Evolutionary conservation across 2,113 vertebrate genomes (phyloP), one percentile per base, ranked within the genome.

Genomic region (Nyctereutes procyonoides): DNA sequence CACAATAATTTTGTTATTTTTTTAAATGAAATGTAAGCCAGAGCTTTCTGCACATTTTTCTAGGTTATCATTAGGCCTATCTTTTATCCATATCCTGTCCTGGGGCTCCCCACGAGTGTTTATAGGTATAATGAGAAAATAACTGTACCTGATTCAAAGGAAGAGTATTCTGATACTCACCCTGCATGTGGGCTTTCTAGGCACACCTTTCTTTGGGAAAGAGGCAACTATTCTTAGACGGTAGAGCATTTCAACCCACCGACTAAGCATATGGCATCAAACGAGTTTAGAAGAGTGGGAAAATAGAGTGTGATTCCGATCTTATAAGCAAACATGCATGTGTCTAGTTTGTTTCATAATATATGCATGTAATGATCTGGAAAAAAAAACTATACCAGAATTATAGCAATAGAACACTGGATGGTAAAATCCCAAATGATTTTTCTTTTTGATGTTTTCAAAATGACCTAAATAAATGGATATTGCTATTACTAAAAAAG

Each of bases 151-250:
- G 13, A 28, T 28, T 80, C 56, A 88, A 43, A 32, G 17, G 28
- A 69, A 71, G 14, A 0, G 30, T 76, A 56, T 86, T 63, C 71
- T 82, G 79, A 92, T 56, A 38, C 65, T 53, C 62, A 56, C 5
- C 3, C 19, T 53, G 30, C 88, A 26, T 86, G 30, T 65, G n/a
- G 10, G 8, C 55, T 76, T 93, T 62, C 32, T 71, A 71, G 17
- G 30, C 32, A 87, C 19, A 91, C 24, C 82, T 95, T 93, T 94
- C 88, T 82, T 81, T 79, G 28, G 55, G 58, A 92, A 94, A 85
- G 24, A 80, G 30, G 28, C 12, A 94, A 62, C 10, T 62, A 19
- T n/a, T 43, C 30, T 92, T 79, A 69, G 73, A 38, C 24, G 85
- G 48, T 19, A 1, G 32, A 65, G 13, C n/a, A 48, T 93, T 96